Conservation (phyloP, 2,113 vertebrate genomes). For the Rhinichthys klamathensis region DNA sequence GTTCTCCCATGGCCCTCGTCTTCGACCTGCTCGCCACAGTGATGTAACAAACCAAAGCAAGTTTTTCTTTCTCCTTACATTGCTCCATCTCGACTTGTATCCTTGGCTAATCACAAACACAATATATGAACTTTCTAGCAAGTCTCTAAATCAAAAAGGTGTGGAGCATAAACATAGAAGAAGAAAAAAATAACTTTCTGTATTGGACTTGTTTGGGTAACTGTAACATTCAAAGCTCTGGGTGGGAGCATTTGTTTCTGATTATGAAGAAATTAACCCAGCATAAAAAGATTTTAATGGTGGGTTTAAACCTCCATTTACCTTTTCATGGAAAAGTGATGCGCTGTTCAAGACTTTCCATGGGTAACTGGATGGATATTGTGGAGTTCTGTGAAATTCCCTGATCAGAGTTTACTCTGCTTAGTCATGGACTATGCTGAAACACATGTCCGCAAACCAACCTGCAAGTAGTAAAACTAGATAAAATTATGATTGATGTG, state of each 20-base stretch:
- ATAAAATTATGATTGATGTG: neutral
- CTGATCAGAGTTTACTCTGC: conserved; percentile 20
- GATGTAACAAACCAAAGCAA: conserved; percentile 67
- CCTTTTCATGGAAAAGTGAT: neutral
- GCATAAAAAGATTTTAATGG: neutral
- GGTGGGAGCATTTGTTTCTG: neutral
- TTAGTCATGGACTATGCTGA: conserved; percentile 5
- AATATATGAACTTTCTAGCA: neutral
- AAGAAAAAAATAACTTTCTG: neutral
- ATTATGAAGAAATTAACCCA: neutral
- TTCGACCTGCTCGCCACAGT: too few species aligned
- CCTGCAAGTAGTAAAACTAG: neutral
- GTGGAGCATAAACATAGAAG: neutral
- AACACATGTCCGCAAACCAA: neutral
- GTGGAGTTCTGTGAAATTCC: neutral
- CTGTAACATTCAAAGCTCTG: neutral
- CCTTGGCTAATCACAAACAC: conserved; percentile 14
- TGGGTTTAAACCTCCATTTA: neutral
- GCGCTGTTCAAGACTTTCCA: neutral
- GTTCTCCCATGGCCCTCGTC: too few species aligned
- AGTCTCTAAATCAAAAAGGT: neutral
- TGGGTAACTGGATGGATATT: neutral
- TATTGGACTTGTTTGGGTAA: neutral
- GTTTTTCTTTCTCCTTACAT: conserved; percentile 56
- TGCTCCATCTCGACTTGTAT: conserved; percentile 35